A percentile compares a stretch with the other conserved stretches of the same genome.
Evolutionary conservation across 2,797 vertebrate genomes (phyloP).

Genomic region (Malacoctenus gilli): DNA sequence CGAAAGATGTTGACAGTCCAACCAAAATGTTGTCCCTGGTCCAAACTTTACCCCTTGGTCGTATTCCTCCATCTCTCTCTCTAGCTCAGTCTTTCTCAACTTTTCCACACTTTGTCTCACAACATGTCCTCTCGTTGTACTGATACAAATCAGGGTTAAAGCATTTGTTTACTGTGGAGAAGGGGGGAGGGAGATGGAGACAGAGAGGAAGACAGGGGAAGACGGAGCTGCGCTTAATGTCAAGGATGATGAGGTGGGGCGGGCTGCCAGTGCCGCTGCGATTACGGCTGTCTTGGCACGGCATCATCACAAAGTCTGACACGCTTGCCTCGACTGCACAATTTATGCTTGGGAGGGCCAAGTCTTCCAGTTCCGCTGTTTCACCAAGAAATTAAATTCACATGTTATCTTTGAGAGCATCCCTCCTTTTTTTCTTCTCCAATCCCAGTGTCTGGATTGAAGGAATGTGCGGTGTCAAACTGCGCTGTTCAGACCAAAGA

Average conservation of each 20-base stretch:
- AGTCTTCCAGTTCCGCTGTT: conserved; percentile 52
- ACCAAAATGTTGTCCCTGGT: conserved; percentile 45
- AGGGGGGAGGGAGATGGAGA: conserved; percentile 25
- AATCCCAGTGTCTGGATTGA: conserved; percentile 35
- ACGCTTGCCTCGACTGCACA: conserved; percentile 52
- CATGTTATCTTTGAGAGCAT: conserved; percentile 66
- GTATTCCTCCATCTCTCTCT: conserved; percentile 2
- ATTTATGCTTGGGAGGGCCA: conserved; percentile 55
- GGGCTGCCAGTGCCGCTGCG: conserved; percentile 62
- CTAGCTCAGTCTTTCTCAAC: background rate
- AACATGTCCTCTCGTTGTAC: conserved; percentile 53
- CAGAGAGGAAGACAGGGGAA: conserved; percentile 39
- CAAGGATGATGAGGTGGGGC: conserved; percentile 80
- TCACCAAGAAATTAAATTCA: conserved; percentile 68
- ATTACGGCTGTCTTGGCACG: conserved; percentile 63
- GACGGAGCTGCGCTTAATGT: conserved; percentile 70
- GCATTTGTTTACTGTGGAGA: conserved; percentile 69
- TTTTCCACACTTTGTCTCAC: conserved; percentile 51
- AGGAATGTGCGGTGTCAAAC: conserved; percentile 45
- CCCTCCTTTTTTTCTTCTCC: conserved; percentile 42
- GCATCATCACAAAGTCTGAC: conserved; percentile 69
- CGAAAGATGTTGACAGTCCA: conserved; percentile 70
- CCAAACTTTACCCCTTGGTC: conserved; percentile 21
- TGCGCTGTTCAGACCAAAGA: conserved; percentile 39
- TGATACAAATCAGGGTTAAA: conserved; percentile 74